phyloP scores from a whole-genome alignment of 2,113 vertebrate species.

The Apaloderma vittatum region DNA sequence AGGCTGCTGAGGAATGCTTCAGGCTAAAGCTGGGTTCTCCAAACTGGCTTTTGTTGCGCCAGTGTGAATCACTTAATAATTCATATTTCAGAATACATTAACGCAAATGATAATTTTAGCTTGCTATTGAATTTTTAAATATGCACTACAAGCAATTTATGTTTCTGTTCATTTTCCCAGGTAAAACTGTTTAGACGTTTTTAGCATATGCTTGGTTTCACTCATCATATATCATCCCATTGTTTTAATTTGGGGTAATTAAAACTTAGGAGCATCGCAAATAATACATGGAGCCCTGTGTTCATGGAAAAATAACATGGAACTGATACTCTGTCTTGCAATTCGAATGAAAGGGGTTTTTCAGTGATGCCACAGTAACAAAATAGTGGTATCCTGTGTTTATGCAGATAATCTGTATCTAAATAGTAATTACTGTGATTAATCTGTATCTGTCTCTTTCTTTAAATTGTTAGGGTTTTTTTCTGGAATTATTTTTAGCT shows the following conservation, averaged over 20 bases:
- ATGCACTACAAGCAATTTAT: slow-evolving; percentile 68
- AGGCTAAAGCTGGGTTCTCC: slow-evolving; percentile 62
- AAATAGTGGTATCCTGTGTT: not conserved
- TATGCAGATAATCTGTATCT: not conserved
- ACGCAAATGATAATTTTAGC: slow-evolving; percentile 77
- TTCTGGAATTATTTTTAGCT: not conserved
- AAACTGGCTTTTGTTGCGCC: slow-evolving; percentile 69
- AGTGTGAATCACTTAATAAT: slow-evolving; percentile 75
- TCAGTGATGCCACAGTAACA: not conserved
- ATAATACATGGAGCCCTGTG: slow-evolving; percentile 57
- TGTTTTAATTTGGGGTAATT: slow-evolving; percentile 64
- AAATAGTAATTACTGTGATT: slow-evolving; percentile 38
- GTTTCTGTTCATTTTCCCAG: slow-evolving; percentile 74
- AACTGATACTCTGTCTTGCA: not conserved
- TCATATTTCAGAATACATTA: slow-evolving; percentile 80
- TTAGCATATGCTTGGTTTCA: slow-evolving; percentile 57
- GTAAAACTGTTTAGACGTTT: slow-evolving; percentile 69
- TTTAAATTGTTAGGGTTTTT: not conserved
- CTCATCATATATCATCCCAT: slow-evolving; percentile 40
- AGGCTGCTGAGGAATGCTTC: slow-evolving; percentile 58
- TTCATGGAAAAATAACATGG: slow-evolving; percentile 29
- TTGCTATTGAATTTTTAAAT: slow-evolving; percentile 76
- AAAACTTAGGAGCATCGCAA: slow-evolving; percentile 71
- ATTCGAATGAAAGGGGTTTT: slow-evolving; percentile 4
- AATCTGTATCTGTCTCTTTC: not conserved